Base-by-base conservation (phyloP, 1,140 invertebrate genomes). In the Zaprionus capensis region DNA sequence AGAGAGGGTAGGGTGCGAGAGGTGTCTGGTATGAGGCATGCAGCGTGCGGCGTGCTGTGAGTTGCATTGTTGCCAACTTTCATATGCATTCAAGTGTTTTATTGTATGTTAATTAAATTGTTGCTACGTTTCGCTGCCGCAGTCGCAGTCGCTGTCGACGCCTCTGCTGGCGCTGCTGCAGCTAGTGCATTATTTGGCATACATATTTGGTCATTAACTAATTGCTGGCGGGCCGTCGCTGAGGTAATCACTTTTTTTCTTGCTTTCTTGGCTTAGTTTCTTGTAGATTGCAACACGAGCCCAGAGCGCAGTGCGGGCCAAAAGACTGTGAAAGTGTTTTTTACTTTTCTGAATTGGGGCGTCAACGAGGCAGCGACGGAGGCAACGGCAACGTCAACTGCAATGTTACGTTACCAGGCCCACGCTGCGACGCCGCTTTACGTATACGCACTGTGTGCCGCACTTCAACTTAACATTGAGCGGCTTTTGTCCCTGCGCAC, bases 141-240 rank as follows among this genome's bases (percentile, higher is more conserved):
- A 53, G 64, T 76, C 38, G 68, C 34, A 46, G 64, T 71, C 79
- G 62, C 55, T 49, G 66, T 82, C 38, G 58, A 49, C 75, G 57
- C 36, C 51, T 71, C 77, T 34, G 56, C 51, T 7, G 31, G 5
- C 44, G 5, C 44, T 20, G 14, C 26, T 14, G 24, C 36, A 11
- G 72, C 61, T 53, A 67, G 71, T 85, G 85, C 82, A 76, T 75
- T 82, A 71, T 83, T 63, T 69, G 84, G 84, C 84, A 88, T 88
- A 88, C 75, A 90, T 88, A 88, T 90, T 90, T 87, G 84, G 84
- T 84, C 85, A 88, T 90, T 90, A 90, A 88, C 85, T 87, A 88
- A 87, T 87, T 87, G 81, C 78, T 56, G 74, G 56, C 62, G 51
- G 69, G n/a, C 58, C 38, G 41, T 46, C 41, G 64, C 63, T 88